A percentile compares a stretch with the other conserved stretches of the same genome.
Conservation (phyloP, 2,797 vertebrate genomes). For the Gorsachius magnificus region DNA sequence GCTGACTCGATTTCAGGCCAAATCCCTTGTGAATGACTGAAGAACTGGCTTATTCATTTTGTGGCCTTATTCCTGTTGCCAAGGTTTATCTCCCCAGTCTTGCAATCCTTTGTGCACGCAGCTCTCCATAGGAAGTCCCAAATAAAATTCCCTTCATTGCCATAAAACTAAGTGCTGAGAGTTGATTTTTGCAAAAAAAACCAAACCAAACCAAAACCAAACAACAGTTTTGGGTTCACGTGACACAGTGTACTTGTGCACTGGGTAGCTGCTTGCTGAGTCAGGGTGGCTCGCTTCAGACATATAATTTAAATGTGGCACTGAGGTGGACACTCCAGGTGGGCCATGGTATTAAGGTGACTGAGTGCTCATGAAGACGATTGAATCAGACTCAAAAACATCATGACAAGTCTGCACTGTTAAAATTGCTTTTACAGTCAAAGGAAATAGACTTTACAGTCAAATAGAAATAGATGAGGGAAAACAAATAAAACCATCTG, state of each 20-base stretch:
- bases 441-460: neutral
- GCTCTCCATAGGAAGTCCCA: neutral
- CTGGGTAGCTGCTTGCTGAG: neutral
- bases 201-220: too few species aligned
- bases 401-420: neutral
- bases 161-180: neutral
- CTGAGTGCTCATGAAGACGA: neutral
- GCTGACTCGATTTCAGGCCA: conserved; percentile 15
- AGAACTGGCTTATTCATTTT: neutral
- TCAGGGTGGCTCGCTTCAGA: fast-evolving
- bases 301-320: fast-evolving
- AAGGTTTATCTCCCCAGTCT: conserved; percentile 27
- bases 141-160: neutral
- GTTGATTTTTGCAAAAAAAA: neutral
- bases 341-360: fast-evolving
- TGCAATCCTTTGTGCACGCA: neutral
- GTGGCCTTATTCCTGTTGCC: conserved; percentile 25
- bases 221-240: neutral
- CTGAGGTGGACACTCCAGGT: neutral
- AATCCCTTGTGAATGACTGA: conserved; percentile 17
- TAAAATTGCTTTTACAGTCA: neutral
- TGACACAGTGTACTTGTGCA: fast-evolving
- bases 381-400: neutral
- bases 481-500: neutral
- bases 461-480: neutral